Percentiles rank a stretch among this genome's conserved stretches.
These are phyloP conservation scores for Scolopax mira DNA, from an alignment of 2,113 vertebrate genomes.

Conservation along the genomic window DNA sequence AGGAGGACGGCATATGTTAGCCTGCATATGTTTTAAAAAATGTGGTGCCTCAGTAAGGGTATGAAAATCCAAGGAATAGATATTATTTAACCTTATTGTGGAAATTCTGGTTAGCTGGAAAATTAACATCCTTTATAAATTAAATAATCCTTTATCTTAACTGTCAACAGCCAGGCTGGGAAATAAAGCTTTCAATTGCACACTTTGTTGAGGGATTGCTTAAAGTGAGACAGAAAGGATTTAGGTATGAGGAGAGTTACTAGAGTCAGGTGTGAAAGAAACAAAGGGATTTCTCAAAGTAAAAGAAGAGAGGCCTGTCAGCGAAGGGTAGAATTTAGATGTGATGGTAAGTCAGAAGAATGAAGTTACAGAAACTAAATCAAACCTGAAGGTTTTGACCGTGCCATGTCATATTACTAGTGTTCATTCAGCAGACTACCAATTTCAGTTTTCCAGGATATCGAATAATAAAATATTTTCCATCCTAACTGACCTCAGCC, in stretches of 20 bases:
- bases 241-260: neutral
- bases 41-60: neutral
- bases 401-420: neutral
- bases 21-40: neutral
- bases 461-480: neutral
- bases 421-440: neutral
- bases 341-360: neutral
- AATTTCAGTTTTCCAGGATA: neutral
- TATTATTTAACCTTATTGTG: neutral
- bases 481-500: neutral
- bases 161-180: neutral
- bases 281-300: neutral
- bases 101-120: neutral
- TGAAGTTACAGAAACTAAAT: neutral
- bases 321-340: neutral
- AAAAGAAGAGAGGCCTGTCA: neutral
- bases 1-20: neutral
- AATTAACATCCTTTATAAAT: no score
- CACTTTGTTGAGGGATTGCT: neutral
- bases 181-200: neutral
- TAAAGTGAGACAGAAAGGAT: neutral
- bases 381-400: neutral
- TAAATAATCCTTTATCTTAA: neutral
- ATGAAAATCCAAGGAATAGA: neutral
- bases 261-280: neutral